Percentiles rank a stretch among this genome's conserved stretches.
Evolutionary conservation across 2,888 invertebrate genomes (phyloP).

Genomic region (Amitus sp.): DNA sequence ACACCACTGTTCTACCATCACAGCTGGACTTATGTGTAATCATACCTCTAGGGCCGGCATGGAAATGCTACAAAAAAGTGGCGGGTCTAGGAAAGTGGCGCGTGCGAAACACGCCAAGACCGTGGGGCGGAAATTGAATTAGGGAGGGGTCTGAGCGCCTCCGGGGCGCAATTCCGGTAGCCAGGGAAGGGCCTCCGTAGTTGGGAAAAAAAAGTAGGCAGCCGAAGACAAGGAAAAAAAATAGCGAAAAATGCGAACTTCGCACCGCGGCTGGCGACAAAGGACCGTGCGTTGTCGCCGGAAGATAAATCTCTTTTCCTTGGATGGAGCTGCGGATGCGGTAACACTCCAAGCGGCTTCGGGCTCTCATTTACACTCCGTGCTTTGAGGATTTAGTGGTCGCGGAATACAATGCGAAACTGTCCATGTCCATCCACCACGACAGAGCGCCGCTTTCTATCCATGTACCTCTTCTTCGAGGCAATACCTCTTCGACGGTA

Average conservation of each 20-base stretch:
- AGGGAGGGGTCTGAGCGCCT: constrained; percentile 13
- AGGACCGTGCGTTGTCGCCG: constrained; percentile 51
- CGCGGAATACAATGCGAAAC: constrained; percentile 64
- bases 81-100: constrained; percentile 11
- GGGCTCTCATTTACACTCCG: constrained; percentile 64
- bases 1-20: constrained; percentile 39
- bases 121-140: constrained; percentile 7
- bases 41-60: constrained; percentile 21
- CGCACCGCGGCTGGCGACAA: constrained; percentile 62
- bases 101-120: constrained; percentile 25
- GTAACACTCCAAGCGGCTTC: constrained; percentile 26
- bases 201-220: constrained; percentile 25
- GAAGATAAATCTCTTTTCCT: constrained; percentile 50
- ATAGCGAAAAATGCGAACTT: constrained; percentile 63
- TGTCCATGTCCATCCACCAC: constrained; percentile 63
- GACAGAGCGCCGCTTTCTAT: constrained; percentile 53
- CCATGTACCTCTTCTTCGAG: constrained; percentile 52
- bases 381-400: constrained; percentile 62
- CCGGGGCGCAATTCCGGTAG: constrained; percentile 48
- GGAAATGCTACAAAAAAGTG: constrained; percentile 19
- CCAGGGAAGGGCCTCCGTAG: constrained; percentile 37
- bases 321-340: constrained; percentile 36
- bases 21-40: constrained; percentile 31
- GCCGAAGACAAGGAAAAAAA: constrained; percentile 49
- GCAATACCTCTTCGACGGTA: constrained; percentile 53